These are phyloP conservation scores for Spatulosminthurus flaviceps DNA, from an alignment of 2,888 invertebrate genomes.

Conservation along the genomic window DNA sequence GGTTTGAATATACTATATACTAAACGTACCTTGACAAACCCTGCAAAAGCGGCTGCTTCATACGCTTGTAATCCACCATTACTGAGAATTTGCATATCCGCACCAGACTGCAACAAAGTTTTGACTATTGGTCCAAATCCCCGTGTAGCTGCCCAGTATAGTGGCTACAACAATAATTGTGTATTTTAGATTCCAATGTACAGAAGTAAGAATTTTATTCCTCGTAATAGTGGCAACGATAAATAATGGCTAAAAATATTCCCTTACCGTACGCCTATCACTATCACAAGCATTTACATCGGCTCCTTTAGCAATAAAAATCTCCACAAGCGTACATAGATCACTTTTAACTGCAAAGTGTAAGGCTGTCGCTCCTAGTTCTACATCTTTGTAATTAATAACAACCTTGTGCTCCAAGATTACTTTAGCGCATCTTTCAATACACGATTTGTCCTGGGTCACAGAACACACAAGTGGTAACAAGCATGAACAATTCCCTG, in stretches of 20 bases:
- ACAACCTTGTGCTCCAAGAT: constrained; percentile 29
- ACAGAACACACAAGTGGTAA: constrained; percentile 11
- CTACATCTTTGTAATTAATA: constrained; percentile 19
- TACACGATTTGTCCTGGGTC: background rate
- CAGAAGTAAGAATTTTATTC: too few relatives aligned
- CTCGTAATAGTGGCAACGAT: too few relatives aligned
- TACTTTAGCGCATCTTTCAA: constrained; percentile 18
- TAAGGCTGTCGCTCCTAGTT: constrained; percentile 31
- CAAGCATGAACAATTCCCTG: constrained; percentile 10
- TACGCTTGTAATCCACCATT: constrained; percentile 35
- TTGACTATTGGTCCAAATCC: constrained; percentile 41
- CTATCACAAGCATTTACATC: constrained; percentile 47
- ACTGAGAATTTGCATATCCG: constrained; percentile 28
- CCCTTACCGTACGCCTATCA: background rate
- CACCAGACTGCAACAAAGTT: constrained; percentile 9
- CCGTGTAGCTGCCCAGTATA: constrained; percentile 35
- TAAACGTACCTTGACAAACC: constrained; percentile 39
- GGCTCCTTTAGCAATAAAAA: constrained; percentile 50
- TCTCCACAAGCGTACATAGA: background rate
- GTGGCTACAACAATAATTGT: constrained; percentile 29
- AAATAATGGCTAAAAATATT: too few relatives aligned
- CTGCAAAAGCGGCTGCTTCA: constrained; percentile 50
- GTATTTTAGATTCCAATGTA: too few relatives aligned
- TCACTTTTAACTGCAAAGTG: constrained; percentile 44
- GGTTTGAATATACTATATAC: too few relatives aligned